These are phyloP conservation scores for Leptopilina syphax DNA, from an alignment of 2,888 invertebrate species.

Conservation along the genomic window DNA sequence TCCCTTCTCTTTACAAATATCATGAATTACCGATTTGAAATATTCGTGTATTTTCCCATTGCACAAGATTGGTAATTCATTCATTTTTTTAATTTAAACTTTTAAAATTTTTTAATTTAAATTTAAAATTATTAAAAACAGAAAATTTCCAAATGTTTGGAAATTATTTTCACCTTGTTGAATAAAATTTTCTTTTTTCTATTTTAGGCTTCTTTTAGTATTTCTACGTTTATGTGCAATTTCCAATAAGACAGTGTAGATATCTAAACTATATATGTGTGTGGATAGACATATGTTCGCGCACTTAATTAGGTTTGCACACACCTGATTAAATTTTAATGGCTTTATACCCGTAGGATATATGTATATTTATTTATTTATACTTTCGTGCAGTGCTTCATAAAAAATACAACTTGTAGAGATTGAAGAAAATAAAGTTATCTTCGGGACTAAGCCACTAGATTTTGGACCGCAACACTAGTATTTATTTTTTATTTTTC, in stretches of 20 bases:
- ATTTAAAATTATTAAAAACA: no score
- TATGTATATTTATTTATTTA: not conserved
- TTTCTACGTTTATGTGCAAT: not conserved
- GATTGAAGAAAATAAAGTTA: conserved; percentile 31
- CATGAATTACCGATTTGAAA: no score
- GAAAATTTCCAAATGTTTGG: no score
- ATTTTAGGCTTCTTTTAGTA: not conserved
- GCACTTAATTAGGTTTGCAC: not conserved
- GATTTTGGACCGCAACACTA: conserved; percentile 65
- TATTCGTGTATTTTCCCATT: no score
- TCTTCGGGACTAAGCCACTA: conserved; percentile 63
- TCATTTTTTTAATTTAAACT: no score
- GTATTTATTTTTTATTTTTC: conserved; percentile 44
- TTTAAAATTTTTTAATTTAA: no score
- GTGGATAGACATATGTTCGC: not conserved
- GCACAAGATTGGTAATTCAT: no score
- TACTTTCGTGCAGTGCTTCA: conserved; percentile 29
- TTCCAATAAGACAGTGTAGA: not conserved
- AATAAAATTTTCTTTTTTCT: not conserved
- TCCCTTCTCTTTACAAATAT: no score
- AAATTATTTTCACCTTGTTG: not conserved
- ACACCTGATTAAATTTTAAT: conserved; percentile 6
- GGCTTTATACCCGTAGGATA: conserved; percentile 34
- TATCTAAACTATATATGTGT: not conserved
- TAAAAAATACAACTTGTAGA: conserved; percentile 38